Evolutionary conservation across 2,113 vertebrate genomes (phyloP).

Genomic region (Osmerus eperlanus): DNA sequence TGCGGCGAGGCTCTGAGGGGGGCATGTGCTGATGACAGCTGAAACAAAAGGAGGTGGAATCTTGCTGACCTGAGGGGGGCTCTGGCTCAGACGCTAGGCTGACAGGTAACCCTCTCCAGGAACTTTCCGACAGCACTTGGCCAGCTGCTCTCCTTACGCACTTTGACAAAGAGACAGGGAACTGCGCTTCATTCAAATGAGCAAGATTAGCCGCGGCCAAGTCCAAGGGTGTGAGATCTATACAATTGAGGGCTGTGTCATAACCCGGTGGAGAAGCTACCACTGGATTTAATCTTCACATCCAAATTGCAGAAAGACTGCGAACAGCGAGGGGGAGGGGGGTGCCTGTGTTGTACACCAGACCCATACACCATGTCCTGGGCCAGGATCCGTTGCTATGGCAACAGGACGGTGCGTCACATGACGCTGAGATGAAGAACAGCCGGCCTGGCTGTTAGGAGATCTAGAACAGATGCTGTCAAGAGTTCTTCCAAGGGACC

Average conservation of each 20-base stretch:
- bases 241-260: neutral
- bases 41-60: constrained; percentile 51
- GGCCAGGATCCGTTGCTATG: neutral
- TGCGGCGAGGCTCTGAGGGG: constrained; percentile 26
- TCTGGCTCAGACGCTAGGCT: neutral
- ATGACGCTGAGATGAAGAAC: constrained; percentile 12
- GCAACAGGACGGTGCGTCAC: neutral
- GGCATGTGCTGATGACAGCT: constrained; percentile 62
- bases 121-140: neutral
- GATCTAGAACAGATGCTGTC: constrained; percentile 8
- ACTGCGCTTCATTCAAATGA: too few relatives aligned
- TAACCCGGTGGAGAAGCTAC: neutral
- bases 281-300: neutral
- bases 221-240: neutral
- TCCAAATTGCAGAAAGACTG: neutral
- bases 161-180: too few relatives aligned
- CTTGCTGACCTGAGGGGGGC: neutral
- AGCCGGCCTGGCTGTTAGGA: neutral
- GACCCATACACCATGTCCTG: too few relatives aligned
- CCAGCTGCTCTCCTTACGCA: neutral
- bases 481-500: neutral
- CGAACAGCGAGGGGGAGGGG: neutral
- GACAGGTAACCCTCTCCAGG: neutral
- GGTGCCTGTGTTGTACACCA: too few relatives aligned
- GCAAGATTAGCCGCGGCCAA: too few relatives aligned